Conservation (phyloP, 2,888 invertebrate genomes). For the Amiota mariae region DNA sequence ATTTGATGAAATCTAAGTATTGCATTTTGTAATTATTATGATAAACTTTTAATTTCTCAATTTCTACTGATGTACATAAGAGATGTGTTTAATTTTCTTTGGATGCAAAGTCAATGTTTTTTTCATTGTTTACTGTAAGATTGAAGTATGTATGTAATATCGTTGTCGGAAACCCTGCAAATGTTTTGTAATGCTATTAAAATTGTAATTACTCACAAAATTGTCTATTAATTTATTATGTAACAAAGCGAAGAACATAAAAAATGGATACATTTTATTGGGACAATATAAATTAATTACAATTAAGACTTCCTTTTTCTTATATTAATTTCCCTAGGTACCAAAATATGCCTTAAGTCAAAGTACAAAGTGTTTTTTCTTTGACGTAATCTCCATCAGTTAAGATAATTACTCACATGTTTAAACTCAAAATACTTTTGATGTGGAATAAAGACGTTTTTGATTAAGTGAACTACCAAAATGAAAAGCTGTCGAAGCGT, state of each 20-base stretch:
- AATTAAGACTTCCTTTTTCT: neutral
- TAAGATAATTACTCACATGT: neutral
- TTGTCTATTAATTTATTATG: neutral
- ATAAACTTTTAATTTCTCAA: too few species aligned
- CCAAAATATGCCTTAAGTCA: neutral
- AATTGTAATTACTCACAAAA: neutral
- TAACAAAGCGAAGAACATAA: neutral
- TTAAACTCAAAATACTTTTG: conserved; percentile 29
- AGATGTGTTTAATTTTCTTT: neutral
- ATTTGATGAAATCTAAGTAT: too few species aligned
- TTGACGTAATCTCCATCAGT: neutral
- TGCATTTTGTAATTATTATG: too few species aligned
- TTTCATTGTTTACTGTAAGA: neutral
- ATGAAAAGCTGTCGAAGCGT: conserved; percentile 27
- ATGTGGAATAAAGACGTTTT: conserved; percentile 35
- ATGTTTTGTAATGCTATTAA: too few species aligned
- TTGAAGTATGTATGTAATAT: too few species aligned
- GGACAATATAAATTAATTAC: neutral
- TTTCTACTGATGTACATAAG: neutral
- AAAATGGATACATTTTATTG: neutral
- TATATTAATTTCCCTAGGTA: conserved; percentile 23
- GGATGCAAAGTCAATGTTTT: neutral
- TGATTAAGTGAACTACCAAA: conserved; percentile 47
- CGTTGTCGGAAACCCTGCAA: too few species aligned
- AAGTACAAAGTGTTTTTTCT: neutral